Evolutionary conservation across 2,888 invertebrate genomes (phyloP).

Genomic region (Drosophila pseudotakahashii): DNA sequence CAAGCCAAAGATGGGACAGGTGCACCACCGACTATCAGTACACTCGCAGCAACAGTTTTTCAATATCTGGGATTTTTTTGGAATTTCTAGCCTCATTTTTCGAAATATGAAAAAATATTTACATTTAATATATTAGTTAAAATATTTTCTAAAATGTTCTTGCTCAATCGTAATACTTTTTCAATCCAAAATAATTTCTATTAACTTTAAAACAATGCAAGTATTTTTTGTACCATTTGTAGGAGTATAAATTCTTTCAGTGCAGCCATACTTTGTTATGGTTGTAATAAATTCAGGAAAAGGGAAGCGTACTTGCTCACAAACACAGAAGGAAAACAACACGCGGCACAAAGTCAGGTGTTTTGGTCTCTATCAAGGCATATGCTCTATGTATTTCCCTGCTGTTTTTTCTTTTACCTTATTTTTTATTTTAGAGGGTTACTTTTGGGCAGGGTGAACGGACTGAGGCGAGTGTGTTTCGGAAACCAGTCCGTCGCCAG

Average conservation of each 20-base stretch:
- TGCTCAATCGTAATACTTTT: no score
- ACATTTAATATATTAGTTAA: no score
- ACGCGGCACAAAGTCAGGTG: conserved; percentile 66
- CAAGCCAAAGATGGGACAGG: conserved; percentile 34
- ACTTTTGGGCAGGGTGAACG: conserved; percentile 72
- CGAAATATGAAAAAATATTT: no score
- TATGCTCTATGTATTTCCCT: conserved; percentile 39
- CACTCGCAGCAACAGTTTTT: conserved; percentile 10
- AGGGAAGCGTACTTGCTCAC: conserved; percentile 32
- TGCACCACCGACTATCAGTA: conserved; percentile 9
- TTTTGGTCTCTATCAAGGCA: conserved; percentile 16
- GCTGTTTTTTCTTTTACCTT: conserved; percentile 16
- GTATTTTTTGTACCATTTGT: no score
- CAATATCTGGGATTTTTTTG: neutral
- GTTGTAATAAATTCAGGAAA: conserved; percentile 47
- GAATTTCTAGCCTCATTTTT: neutral
- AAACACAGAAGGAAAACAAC: conserved; percentile 17
- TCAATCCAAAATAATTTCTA: no score
- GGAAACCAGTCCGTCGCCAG: conserved; percentile 34
- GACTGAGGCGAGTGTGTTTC: conserved; percentile 42
- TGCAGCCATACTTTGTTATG: conserved; percentile 36
- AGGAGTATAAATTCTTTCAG: neutral
- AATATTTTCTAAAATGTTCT: no score
- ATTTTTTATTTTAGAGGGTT: conserved; percentile 53
- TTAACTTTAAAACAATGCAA: no score